phyloP scores from a whole-genome alignment of 2,113 vertebrate genomes.

The Solea senegalensis region DNA sequence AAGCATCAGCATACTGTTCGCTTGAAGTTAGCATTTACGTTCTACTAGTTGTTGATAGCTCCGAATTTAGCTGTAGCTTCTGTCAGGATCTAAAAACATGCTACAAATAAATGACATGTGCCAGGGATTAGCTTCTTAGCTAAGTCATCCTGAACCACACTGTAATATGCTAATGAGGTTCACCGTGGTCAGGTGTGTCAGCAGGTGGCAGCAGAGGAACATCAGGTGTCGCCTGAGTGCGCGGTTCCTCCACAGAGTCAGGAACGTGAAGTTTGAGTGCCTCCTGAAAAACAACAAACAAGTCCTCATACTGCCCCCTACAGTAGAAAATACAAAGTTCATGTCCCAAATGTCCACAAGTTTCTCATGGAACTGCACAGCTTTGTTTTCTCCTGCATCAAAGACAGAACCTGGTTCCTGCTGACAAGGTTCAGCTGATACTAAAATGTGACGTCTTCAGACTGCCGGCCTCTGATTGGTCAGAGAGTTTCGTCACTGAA shows the following conservation, averaged over 20 bases:
- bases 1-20: not conserved
- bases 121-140: not conserved
- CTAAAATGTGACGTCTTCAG: no score
- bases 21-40: not conserved
- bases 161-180: no score
- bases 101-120: not conserved
- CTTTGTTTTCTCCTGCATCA: no score
- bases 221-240: slow-evolving; percentile 5
- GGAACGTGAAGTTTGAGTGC: slow-evolving; percentile 90
- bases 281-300: slow-evolving; percentile 81
- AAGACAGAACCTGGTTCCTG: no score
- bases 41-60: not conserved
- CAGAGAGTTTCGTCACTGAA: no score
- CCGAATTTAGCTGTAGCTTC: not conserved
- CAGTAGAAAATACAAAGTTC: no score
- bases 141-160: not conserved
- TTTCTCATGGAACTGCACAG: no score
- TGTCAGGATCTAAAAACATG: not conserved
- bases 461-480: no score
- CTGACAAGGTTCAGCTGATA: no score
- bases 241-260: slow-evolving; percentile 71
- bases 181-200: slow-evolving; percentile 64
- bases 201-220: slow-evolving; percentile 21
- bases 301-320: no score
- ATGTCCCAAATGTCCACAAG: no score